These are phyloP conservation scores for Scleropages formosus DNA, from an alignment of 2,797 vertebrate species.

Conservation along the genomic window DNA sequence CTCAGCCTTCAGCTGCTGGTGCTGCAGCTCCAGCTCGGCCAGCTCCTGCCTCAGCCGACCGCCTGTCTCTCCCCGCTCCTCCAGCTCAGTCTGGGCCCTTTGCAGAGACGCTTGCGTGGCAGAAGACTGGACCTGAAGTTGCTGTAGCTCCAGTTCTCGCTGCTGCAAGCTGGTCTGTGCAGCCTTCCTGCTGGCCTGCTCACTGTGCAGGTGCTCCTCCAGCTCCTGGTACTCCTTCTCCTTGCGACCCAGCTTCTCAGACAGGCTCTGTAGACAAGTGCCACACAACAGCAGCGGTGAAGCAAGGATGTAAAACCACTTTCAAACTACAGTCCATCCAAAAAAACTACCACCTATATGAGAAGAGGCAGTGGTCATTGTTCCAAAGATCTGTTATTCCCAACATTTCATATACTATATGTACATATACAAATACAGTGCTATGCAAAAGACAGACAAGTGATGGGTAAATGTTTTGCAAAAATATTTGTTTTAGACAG, in stretches of 20 bases:
- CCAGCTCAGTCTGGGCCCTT: conserved; percentile 73
- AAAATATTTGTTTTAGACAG: no score
- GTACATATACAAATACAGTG: no score
- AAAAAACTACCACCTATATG: no score
- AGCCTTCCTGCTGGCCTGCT: conserved; percentile 75
- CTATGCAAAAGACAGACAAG: no score
- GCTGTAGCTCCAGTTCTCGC: conserved; percentile 83
- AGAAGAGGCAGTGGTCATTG: no score
- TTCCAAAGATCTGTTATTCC: no score
- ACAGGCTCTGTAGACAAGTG: conserved; percentile 65
- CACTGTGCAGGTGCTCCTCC: conserved; percentile 73
- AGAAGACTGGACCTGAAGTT: conserved; percentile 77
- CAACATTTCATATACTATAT: no score
- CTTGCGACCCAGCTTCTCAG: conserved; percentile 78
- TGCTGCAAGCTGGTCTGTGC: conserved; percentile 79
- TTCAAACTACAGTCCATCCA: no score
- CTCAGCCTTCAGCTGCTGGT: conserved; percentile 86
- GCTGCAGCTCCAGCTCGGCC: conserved; percentile 78
- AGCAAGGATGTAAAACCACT: neutral
- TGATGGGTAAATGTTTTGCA: no score
- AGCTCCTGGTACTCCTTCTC: conserved; percentile 80
- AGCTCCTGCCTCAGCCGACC: conserved; percentile 82
- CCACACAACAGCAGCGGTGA: neutral
- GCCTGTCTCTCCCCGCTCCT: conserved; percentile 74
- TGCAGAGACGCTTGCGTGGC: conserved; percentile 76